These are phyloP conservation scores for Gorilla gorilla DNA, from an alignment of 2,113 vertebrate genomes.

Conservation along the genomic window DNA sequence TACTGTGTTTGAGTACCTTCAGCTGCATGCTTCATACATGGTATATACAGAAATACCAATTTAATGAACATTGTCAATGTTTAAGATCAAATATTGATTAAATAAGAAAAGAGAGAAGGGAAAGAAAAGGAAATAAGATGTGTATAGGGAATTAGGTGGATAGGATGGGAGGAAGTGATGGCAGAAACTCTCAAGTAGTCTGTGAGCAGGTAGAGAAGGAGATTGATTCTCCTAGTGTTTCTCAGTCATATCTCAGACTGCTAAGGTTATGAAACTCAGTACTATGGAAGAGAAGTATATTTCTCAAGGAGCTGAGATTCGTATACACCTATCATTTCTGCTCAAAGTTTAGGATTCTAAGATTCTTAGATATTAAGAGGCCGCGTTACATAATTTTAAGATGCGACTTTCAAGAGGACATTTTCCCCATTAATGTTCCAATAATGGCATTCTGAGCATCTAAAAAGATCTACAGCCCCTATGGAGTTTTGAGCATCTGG, in stretches of 20 bases:
- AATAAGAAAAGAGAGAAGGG: neutral
- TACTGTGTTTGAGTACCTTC: neutral
- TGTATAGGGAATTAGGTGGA: neutral
- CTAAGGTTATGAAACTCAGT: neutral
- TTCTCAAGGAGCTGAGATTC: neutral
- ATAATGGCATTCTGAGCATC: neutral
- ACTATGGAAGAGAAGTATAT: neutral
- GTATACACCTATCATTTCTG: neutral
- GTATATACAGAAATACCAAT: neutral
- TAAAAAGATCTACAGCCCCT: neutral
- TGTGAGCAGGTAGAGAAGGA: neutral
- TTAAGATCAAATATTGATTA: neutral
- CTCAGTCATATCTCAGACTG: neutral
- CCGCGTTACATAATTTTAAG: neutral
- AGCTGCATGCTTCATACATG: neutral
- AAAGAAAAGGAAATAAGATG: neutral
- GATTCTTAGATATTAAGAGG: neutral
- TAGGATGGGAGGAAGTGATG: neutral
- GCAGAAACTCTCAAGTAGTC: neutral
- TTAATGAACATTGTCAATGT: neutral
- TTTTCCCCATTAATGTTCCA: neutral
- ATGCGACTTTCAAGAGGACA: neutral
- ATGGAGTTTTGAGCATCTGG: neutral
- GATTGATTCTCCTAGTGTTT: neutral
- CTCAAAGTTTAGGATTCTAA: neutral